phyloP scores from a whole-genome alignment of 2,888 invertebrate species.

The Machimus atricapillus region DNA sequence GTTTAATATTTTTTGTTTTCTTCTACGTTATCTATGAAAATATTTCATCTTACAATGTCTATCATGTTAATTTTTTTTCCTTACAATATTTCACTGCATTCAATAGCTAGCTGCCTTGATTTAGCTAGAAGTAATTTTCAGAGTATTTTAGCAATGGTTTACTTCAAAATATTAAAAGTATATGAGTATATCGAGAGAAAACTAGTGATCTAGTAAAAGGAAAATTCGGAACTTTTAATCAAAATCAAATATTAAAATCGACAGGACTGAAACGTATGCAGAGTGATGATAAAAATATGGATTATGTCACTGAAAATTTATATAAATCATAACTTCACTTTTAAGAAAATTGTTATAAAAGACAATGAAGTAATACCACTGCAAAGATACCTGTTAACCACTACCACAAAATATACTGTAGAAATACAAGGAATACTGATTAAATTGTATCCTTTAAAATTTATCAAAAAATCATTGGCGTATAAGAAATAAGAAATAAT shows the following conservation, averaged over 20 bases:
- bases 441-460: not conserved
- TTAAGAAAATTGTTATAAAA: not conserved
- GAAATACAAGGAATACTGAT: not conserved
- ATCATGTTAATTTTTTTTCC: not conserved
- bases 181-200: not conserved
- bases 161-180: not conserved
- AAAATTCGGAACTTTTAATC: too few relatives aligned
- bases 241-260: too few relatives aligned
- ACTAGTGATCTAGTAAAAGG: too few relatives aligned
- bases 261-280: too few relatives aligned
- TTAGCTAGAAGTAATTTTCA: not conserved
- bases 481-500: not conserved
- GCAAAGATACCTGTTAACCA: not conserved
- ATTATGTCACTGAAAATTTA: too few relatives aligned
- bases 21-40: not conserved
- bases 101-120: not conserved
- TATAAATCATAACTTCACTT: too few relatives aligned
- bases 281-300: too few relatives aligned
- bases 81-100: not conserved
- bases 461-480: not conserved
- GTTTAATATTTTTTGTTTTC: not conserved
- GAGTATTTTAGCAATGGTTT: not conserved
- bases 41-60: not conserved
- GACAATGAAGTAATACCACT: not conserved
- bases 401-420: not conserved